Conservation (phyloP, 2,888 invertebrate genomes). For the Eubasilissa splendida region DNA sequence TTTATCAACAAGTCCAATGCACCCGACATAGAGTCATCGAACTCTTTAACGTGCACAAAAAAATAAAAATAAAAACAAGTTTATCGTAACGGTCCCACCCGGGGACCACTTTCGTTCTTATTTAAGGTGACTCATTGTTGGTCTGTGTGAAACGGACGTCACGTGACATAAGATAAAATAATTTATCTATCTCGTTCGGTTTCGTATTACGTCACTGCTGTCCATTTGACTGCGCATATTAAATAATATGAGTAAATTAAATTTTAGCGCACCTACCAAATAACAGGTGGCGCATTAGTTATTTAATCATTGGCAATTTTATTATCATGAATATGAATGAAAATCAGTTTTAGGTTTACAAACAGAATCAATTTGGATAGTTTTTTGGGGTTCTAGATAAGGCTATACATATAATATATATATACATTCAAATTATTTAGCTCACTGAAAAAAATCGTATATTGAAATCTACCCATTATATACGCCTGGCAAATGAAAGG, state of each 20-base stretch:
- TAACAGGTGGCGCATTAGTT: too few relatives aligned
- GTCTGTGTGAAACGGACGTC: conserved; percentile 9
- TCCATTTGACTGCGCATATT: not conserved
- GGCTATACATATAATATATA: too few relatives aligned
- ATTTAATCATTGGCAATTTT: too few relatives aligned
- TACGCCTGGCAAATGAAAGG: too few relatives aligned
- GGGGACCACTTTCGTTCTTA: conserved; percentile 23
- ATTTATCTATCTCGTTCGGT: not conserved
- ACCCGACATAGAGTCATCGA: not conserved
- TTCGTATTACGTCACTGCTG: not conserved
- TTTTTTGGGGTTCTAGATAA: too few relatives aligned
- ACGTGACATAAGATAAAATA: not conserved
- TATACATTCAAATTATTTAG: too few relatives aligned
- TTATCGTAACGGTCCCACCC: conserved; percentile 3
- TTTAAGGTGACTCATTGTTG: conserved; percentile 14
- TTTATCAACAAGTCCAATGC: not conserved
- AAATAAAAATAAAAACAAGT: not conserved
- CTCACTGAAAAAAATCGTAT: too few relatives aligned
- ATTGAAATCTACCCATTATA: too few relatives aligned
- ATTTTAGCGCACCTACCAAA: too few relatives aligned
- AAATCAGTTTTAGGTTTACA: too few relatives aligned
- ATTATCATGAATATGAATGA: too few relatives aligned
- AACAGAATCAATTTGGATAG: too few relatives aligned
- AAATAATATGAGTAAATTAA: not conserved
- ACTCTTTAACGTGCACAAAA: not conserved